Evolutionary conservation across 1,140 invertebrate genomes (phyloP), one percentile per base, ranked within the genome.

Genomic region (Procambarus clarkii): DNA sequence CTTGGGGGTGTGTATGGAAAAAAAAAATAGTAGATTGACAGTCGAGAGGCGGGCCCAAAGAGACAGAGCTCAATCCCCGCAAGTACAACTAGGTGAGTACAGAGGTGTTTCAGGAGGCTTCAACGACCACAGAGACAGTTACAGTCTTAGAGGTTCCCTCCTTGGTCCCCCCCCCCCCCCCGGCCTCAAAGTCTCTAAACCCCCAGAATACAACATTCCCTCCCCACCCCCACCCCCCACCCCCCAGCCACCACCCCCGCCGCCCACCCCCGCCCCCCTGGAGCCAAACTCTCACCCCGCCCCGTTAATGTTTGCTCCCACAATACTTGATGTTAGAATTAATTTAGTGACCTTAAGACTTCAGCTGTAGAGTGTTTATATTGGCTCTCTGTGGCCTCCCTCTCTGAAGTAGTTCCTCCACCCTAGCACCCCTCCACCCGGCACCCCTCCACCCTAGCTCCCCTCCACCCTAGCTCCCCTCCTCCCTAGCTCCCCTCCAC

Each of bases 301-400:
- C 3, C 50, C 15, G 11, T 64, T 2, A 44, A 34, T 50, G 34
- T 64, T 45, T 50, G 15, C 81, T 48, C 44, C 48, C 60, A 34
- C 60, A 74, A 34, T 74, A 74, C 69, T 74, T 24, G 69, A 74
- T 74, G n/a, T 21, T 34, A 74, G 69, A 74, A 74, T 74, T 74
- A 74, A 74, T 74, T 74, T 74, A 34, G 69, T 74, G 69, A 74
- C 69, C 69, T 74, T 9, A 74, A 74, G 7, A 13, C 69, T 74
- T 21, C 4, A 74, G 21, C 24, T 74, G 2, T 3, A 21, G 69
- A 74, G 69, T 74, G 34, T 74, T 74, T 74, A 74, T 21, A 74
- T 74, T 24, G 34, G 24, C 69, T 74, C 69, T 74, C 69, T 21
- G 4, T 5, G 69, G 24, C n/a, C n/a, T n/a, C 21, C 24, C 24